phyloP scores from a whole-genome alignment of 1,140 invertebrate genomes.

The Cydia pomonella region DNA sequence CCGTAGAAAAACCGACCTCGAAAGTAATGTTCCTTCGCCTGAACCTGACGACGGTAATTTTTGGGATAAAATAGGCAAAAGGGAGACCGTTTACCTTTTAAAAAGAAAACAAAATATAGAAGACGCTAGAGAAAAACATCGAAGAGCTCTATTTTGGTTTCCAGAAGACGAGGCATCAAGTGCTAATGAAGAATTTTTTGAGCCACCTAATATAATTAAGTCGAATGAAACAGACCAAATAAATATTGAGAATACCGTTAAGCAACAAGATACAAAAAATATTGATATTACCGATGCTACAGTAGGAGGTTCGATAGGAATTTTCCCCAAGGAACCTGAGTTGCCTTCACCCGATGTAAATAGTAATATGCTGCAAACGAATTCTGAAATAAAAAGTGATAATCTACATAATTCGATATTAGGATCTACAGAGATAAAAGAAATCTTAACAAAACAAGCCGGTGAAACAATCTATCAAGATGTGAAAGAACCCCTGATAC shows the following conservation, averaged over 20 bases:
- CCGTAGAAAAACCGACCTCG: conserved; percentile 35
- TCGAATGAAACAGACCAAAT: conserved; percentile 1
- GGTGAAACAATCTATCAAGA: background rate
- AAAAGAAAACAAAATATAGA: conserved; percentile 73
- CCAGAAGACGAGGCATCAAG: conserved; percentile 53
- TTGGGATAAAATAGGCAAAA: conserved; percentile 80
- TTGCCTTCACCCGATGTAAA: background rate
- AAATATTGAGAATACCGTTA: background rate
- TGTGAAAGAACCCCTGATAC: background rate
- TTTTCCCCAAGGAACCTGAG: background rate
- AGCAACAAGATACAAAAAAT: background rate
- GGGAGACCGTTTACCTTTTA: conserved; percentile 80
- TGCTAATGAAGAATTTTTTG: conserved; percentile 19
- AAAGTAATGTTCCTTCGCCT: conserved; percentile 48
- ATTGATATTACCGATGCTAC: background rate
- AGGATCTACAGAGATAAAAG: background rate
- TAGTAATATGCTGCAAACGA: background rate
- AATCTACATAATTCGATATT: background rate
- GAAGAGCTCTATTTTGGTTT: conserved; percentile 66
- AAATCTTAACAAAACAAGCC: background rate
- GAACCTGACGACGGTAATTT: conserved; percentile 76
- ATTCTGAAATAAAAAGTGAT: background rate
- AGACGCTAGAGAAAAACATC: conserved; percentile 64
- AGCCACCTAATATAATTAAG: background rate
- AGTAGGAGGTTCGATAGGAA: background rate